Base-by-base conservation (phyloP, 2,888 invertebrate genomes). In the Seladonia tumulorum region DNA sequence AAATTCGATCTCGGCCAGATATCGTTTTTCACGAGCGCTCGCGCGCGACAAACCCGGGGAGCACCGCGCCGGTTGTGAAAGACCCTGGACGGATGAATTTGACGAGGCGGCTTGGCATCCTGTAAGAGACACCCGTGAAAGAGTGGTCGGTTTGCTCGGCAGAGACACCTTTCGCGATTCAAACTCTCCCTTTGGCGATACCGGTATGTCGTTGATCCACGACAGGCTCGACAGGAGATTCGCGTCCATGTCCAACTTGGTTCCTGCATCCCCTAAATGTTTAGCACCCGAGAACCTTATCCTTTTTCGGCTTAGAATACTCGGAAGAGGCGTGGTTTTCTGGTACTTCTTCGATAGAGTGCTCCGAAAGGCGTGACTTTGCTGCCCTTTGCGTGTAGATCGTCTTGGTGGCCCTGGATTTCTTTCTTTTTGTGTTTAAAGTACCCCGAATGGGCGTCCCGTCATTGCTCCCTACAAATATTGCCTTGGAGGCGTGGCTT, bases 1-100 rank as follows among this genome's bases (percentile, higher is more conserved):
- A 85, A 89, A 88, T 83, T 85, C 87, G 89, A 89, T 89, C 84
- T 81, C 74, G 49, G 35, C 70, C 85, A 49, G 82, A 70, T 85
- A 85, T 88, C 86, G 82, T 77, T 88, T 88, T 88, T 88, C 88
- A 86, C 78, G 71, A 66, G 72, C 42, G 70, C 74, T 63, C 75
- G 72, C 42, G 70, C 76, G 70, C 75, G 70, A 75, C 70, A 66
- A 63, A 79, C 70, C 63, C 77, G 29, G 74, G 35, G 72, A 47
- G 42, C 12, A 22, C 25, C 45, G 73, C 47, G n/a, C 18, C 70
- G 73, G 76, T 82, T 81, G 82, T 71, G 82, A 79, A 86, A 87
- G 66, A n/a, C 74, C 39, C 14, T 47, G 70, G 78, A 57, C 75
- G 47, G 78, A 63, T 75, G 42, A 85, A 81, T 81, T 81, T 71